Conservation (phyloP, 1,140 invertebrate species). For the Drosophila ogumai region DNA sequence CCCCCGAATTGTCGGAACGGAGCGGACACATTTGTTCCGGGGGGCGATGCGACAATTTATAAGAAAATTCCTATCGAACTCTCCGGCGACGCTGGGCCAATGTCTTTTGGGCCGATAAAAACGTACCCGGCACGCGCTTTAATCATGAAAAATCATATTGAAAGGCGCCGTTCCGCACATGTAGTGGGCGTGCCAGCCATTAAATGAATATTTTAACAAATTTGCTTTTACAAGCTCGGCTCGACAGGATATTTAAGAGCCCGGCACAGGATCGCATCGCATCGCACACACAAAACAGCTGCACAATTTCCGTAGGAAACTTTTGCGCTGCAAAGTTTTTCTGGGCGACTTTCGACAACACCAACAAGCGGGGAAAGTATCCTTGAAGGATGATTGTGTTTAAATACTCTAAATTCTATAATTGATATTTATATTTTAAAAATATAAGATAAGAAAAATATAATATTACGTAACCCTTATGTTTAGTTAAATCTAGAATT, state of each 20-base stretch:
- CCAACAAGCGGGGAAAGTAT: slow-evolving; percentile 27
- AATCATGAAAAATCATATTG: slow-evolving; percentile 81
- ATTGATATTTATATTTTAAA: not conserved
- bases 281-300: slow-evolving; percentile 70
- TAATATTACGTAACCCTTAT: too few relatives aligned
- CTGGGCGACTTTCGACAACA: slow-evolving; percentile 74
- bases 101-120: slow-evolving; percentile 75
- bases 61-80: slow-evolving; percentile 76
- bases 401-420: slow-evolving; percentile 17
- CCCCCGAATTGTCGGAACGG: slow-evolving; percentile 24
- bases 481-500: not conserved
- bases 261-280: slow-evolving; percentile 15
- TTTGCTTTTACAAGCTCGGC: slow-evolving; percentile 56
- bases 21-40: slow-evolving; percentile 74
- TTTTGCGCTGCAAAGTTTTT: slow-evolving; percentile 71
- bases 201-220: slow-evolving; percentile 80
- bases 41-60: slow-evolving; percentile 67
- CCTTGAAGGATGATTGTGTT: not conserved
- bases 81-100: slow-evolving; percentile 21
- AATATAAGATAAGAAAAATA: too few relatives aligned
- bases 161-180: slow-evolving; percentile 32
- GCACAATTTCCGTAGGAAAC: slow-evolving; percentile 78
- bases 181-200: slow-evolving; percentile 50
- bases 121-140: slow-evolving; percentile 68
- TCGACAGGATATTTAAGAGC: slow-evolving; percentile 47